Evolutionary conservation across 2,113 vertebrate genomes (phyloP).

Genomic region (Bos indicus): DNA sequence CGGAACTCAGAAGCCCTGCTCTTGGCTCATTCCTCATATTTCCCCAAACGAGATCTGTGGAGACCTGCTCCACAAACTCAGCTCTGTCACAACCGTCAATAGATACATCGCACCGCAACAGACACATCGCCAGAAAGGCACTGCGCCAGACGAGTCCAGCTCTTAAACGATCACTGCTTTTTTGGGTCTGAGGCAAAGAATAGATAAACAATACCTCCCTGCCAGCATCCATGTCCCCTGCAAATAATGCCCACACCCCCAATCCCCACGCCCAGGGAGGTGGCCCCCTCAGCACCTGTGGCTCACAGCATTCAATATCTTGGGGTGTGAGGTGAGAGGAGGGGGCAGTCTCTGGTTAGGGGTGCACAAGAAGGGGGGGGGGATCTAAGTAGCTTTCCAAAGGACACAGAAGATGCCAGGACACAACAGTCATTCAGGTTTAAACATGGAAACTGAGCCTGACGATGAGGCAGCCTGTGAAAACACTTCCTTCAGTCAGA

Average conservation of each 20-base stretch:
- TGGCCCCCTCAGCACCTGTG: background rate
- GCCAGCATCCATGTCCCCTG: background rate
- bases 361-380: background rate
- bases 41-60: conserved; percentile 61
- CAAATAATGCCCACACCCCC: background rate
- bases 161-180: conserved; percentile 70
- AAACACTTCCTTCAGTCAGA: background rate
- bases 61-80: conserved; percentile 58
- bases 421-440: background rate
- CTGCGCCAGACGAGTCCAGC: conserved; percentile 53
- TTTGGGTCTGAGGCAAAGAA: conserved; percentile 62
- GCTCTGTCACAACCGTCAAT: conserved; percentile 65
- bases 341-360: background rate
- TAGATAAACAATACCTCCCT: conserved; percentile 55
- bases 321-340: background rate
- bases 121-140: conserved; percentile 35
- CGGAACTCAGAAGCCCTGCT: background rate
- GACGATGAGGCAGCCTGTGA: background rate
- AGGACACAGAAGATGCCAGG: background rate
- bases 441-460: background rate
- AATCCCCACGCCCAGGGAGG: background rate
- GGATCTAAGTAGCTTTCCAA: background rate
- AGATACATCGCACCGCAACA: conserved; percentile 38
- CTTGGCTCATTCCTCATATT: conserved; percentile 41
- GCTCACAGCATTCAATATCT: background rate